Evolutionary conservation across 2,888 invertebrate genomes (phyloP).

Genomic region (Lamproptera curius): DNA sequence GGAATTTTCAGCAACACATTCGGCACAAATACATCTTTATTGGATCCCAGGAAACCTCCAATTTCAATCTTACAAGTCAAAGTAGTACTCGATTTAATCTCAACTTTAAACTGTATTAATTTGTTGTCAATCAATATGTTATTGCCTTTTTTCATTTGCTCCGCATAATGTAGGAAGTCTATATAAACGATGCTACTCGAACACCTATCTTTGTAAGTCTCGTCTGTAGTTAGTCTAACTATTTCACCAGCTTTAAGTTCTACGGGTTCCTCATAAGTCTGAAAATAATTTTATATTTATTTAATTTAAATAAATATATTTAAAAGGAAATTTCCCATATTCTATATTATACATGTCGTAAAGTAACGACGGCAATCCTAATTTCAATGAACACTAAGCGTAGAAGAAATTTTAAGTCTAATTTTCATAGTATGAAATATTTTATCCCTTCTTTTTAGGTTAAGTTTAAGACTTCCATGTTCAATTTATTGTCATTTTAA

Average conservation of each 20-base stretch:
- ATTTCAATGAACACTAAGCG: no score
- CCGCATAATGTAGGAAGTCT: constrained; percentile 71
- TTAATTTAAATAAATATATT: no score
- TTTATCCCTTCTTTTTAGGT: no score
- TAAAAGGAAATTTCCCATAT: no score
- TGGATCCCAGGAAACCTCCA: constrained; percentile 59
- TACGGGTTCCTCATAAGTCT: constrained; percentile 10
- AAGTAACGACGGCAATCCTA: no score
- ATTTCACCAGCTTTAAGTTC: constrained; percentile 62
- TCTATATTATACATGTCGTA: no score
- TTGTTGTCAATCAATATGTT: constrained; percentile 81
- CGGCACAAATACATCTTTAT: constrained; percentile 63
- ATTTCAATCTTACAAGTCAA: constrained; percentile 60
- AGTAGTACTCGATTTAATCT: constrained; percentile 58
- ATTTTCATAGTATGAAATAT: no score
- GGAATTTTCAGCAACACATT: constrained; percentile 60
- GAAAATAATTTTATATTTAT: no score
- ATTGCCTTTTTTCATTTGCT: constrained; percentile 71
- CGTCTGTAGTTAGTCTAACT: constrained; percentile 74
- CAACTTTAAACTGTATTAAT: constrained; percentile 85
- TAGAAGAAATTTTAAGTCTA: no score
- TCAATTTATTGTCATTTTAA: no score
- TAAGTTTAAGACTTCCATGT: no score
- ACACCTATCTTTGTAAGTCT: constrained; percentile 75
- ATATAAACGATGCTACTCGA: constrained; percentile 75